These are phyloP conservation scores for Andrena bucephala DNA, from an alignment of 2,888 invertebrate genomes.

Conservation along the genomic window DNA sequence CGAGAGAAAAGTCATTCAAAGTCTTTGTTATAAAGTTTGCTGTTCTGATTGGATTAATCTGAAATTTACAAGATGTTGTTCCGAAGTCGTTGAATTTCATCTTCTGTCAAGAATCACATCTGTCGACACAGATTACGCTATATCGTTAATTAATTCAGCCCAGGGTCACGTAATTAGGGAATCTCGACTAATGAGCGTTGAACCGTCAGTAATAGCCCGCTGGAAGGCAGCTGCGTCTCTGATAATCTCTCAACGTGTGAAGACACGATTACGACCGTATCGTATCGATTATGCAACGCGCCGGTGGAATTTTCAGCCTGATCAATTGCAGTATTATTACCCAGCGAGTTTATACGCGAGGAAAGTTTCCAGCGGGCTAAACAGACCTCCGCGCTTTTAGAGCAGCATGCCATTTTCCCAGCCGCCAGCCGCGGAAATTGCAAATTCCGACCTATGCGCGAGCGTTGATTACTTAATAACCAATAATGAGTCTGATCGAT, in stretches of 20 bases:
- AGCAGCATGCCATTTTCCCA: conserved; percentile 5
- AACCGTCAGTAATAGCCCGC: conserved; percentile 28
- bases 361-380: neutral
- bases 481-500: conserved; percentile 37
- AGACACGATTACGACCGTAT: conserved; percentile 31
- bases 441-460: conserved; percentile 27
- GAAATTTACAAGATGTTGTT: too few relatives aligned
- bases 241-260: conserved; percentile 52
- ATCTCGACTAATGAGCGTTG: conserved; percentile 33
- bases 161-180: conserved; percentile 23
- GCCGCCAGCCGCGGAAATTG: conserved; percentile 37
- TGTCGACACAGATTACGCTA: neutral
- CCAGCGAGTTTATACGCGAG: conserved; percentile 12
- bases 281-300: conserved; percentile 34
- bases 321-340: conserved; percentile 29
- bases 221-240: conserved; percentile 27
- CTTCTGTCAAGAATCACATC: neutral
- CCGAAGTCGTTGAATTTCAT: neutral
- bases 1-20: neutral
- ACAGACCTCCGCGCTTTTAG: neutral
- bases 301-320: conserved; percentile 16
- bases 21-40: neutral
- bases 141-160: conserved; percentile 28
- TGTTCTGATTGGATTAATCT: neutral
- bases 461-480: conserved; percentile 44